Evolutionary conservation across 2,113 vertebrate species (phyloP).

Genomic region (Nesogale talazaci): DNA sequence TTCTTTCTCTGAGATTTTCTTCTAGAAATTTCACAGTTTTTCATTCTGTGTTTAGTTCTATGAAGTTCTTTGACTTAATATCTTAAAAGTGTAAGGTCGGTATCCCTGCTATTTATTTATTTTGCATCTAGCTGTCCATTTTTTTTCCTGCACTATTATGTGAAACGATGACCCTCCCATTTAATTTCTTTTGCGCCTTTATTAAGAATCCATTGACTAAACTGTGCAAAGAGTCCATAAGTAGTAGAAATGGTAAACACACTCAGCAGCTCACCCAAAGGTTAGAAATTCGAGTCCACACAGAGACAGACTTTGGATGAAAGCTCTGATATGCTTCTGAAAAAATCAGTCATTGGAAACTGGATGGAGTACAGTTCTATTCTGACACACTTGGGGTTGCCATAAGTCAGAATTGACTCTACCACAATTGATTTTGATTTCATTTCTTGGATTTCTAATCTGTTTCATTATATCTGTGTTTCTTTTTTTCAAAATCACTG

Average conservation of each 20-base stretch:
- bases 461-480: neutral
- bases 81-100: neutral
- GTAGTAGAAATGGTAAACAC: too few species aligned
- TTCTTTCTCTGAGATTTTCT: neutral
- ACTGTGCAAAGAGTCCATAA: neutral
- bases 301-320: too few species aligned
- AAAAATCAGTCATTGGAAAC: too few species aligned
- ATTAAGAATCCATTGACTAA: slow-evolving; percentile 2
- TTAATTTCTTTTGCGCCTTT: neutral
- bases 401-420: too few species aligned
- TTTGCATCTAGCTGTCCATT: neutral
- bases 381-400: too few species aligned
- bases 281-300: too few species aligned
- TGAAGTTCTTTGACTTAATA: neutral
- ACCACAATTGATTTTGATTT: too few species aligned
- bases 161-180: slow-evolving; percentile 4
- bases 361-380: too few species aligned
- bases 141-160: neutral
- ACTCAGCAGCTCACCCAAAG: too few species aligned
- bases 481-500: neutral
- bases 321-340: too few species aligned
- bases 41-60: neutral
- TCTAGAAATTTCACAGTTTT: neutral
- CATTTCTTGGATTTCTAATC: neutral
- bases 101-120: neutral